Evolutionary conservation across 2,797 vertebrate genomes (phyloP).

Genomic region (Sphaeramia orbicularis): DNA sequence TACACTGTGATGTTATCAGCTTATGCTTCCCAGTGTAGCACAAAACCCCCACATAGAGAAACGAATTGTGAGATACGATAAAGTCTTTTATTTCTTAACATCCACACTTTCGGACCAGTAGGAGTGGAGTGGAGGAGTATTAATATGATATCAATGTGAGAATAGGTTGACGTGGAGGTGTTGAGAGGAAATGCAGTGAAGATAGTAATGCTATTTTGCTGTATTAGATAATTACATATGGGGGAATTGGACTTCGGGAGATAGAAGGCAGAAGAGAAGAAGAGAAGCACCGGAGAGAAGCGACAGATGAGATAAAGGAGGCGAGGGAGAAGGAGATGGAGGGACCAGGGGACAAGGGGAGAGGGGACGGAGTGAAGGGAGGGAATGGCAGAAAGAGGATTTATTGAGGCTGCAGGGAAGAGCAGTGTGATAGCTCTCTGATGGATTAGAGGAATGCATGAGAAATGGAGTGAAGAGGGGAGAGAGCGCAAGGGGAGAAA

Average conservation of each 20-base stretch:
- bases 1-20: slow-evolving; percentile 24
- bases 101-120: slow-evolving; percentile 17
- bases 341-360: slow-evolving; percentile 31
- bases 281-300: slow-evolving; percentile 27
- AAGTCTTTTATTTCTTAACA: not conserved
- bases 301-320: slow-evolving; percentile 30
- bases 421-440: slow-evolving; percentile 71
- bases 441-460: slow-evolving; percentile 79
- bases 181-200: slow-evolving; percentile 6
- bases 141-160: slow-evolving; percentile 27
- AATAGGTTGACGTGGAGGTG: slow-evolving; percentile 21
- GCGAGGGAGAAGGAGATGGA: slow-evolving; percentile 11
- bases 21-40: slow-evolving; percentile 15
- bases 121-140: slow-evolving; percentile 11
- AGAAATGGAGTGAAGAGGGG: slow-evolving; percentile 67
- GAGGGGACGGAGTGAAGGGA: slow-evolving; percentile 29
- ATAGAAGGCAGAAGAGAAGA: slow-evolving; percentile 30
- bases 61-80: slow-evolving; percentile 2
- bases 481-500: slow-evolving; percentile 45
- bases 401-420: slow-evolving; percentile 78
- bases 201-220: slow-evolving; percentile 38
- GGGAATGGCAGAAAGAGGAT: slow-evolving; percentile 70
- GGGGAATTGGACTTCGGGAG: slow-evolving; percentile 34
- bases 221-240: slow-evolving; percentile 57
- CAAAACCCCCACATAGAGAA: slow-evolving; percentile 15